Conservation (phyloP, 2,888 invertebrate genomes). For the Drosophila subsilvestris region DNA sequence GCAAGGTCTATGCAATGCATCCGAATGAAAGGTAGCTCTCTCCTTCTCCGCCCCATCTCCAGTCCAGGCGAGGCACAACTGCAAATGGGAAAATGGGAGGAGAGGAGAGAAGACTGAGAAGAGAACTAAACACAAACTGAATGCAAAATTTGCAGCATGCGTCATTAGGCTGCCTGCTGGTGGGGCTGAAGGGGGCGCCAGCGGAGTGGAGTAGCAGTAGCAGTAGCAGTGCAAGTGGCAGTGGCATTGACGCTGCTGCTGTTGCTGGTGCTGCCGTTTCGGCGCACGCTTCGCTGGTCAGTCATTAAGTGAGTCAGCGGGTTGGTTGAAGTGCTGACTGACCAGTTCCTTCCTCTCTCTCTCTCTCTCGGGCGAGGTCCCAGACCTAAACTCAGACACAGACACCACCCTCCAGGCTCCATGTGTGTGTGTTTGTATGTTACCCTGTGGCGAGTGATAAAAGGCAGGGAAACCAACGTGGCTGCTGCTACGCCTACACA, state of each 20-base stretch:
- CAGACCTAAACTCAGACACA: background rate
- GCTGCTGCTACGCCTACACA: background rate
- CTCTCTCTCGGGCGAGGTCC: too few species aligned
- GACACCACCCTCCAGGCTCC: background rate
- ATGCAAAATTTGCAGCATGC: constrained; percentile 16
- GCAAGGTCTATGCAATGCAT: background rate
- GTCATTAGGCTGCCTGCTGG: constrained; percentile 2
- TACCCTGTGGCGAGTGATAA: background rate
- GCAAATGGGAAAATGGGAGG: background rate
- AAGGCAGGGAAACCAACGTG: background rate
- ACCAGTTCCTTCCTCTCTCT: background rate
- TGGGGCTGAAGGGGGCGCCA: background rate
- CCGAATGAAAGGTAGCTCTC: background rate
- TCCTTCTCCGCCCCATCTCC: constrained; percentile 33
- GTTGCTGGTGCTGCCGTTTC: constrained; percentile 40
- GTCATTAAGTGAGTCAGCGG: constrained; percentile 65
- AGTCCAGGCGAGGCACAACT: constrained; percentile 15
- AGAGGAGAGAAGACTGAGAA: background rate
- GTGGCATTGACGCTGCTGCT: too few species aligned
- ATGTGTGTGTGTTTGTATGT: background rate
- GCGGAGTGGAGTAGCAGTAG: background rate
- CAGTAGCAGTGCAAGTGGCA: background rate
- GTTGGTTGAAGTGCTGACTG: constrained; percentile 12
- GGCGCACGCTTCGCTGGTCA: constrained; percentile 60
- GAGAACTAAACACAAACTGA: constrained; percentile 1